Base-by-base conservation (phyloP, 2,113 vertebrate genomes). In the Mesocricetus auratus region DNA sequence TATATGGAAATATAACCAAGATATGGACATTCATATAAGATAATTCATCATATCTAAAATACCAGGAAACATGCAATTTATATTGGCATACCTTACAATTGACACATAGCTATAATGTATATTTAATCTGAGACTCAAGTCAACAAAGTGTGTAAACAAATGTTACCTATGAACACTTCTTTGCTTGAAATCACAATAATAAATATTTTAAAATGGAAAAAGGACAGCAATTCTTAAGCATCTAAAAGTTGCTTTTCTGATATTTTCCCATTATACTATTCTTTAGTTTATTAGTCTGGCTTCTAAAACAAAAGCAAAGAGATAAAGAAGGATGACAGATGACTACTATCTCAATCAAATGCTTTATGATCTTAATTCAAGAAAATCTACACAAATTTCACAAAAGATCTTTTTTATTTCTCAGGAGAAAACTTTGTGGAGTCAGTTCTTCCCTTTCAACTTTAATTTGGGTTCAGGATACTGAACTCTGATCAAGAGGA, bases 1-100 rank as follows among this genome's bases (percentile, higher is more conserved):
- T 15, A 31, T 64, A 24, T 8, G 0, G 3, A 36, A 90, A 33
- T 24, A 24, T 26, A 3, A 17, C 3, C 39, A 36, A 9, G 1
- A 60, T 64, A 42, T 50, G 7, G 10, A 71, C 16, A 45, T 56
- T 50, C 5, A 60, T 16, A 56, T 83, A 4, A 1, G 17, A 68
- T 26, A 50, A 83, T 62, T 85, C 3, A 29, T 4, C 24, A 26
- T 33, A 19, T 77, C 36, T 29, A 39, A 82, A 75, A 21, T 53
- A 94, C 33, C 21, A 69, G 24, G 39, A 42, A 71, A 60, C 8
- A n/a, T 19, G 50, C 29, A 7, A 24, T n/a, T 62, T 29, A 29
- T 68, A 74, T 82, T 33, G 7, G 58, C n/a, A 22, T 16, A 24
- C 1, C 36, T 74, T 31, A 19, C 26, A 83, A 68, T 29, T 69